These are phyloP conservation scores for Telmatochromis sp. DNA, from an alignment of 2,113 vertebrate genomes.

Conservation along the genomic window DNA sequence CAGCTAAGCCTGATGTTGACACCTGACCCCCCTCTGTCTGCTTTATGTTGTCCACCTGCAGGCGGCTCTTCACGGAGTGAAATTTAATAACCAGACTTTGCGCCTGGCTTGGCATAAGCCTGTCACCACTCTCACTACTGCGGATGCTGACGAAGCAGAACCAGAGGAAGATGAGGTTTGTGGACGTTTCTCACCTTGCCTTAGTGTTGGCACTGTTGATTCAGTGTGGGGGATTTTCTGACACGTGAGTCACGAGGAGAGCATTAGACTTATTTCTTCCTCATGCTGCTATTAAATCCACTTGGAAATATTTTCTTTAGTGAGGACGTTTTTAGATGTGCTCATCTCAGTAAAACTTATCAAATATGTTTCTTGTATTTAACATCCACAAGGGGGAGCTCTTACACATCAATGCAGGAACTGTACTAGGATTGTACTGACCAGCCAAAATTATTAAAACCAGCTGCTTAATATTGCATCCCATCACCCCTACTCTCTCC, in stretches of 20 bases:
- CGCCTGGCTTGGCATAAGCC: conserved; percentile 94
- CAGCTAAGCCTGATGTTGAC: not conserved
- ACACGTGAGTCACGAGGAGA: not conserved
- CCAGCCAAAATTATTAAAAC: not conserved
- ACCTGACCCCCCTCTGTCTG: not conserved
- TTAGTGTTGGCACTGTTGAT: not conserved
- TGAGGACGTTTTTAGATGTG: not conserved
- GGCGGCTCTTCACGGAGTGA: conserved; percentile 88
- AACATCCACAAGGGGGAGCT: conserved; percentile 45
- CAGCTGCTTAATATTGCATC: not conserved
- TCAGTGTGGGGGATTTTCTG: not conserved
- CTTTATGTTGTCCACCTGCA: not conserved
- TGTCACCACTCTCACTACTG: conserved; percentile 64
- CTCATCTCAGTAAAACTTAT: not conserved
- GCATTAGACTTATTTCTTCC: not conserved
- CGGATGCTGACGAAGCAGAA: conserved; percentile 83
- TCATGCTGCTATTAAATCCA: not conserved
- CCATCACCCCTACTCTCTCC: not conserved
- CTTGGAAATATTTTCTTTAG: not conserved
- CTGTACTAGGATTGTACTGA: not conserved
- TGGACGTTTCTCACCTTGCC: not conserved
- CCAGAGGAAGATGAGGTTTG: conserved; percentile 93
- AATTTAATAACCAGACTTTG: conserved; percentile 85
- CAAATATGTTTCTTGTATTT: not conserved
- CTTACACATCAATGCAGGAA: not conserved